Evolutionary conservation across 2,797 vertebrate genomes (phyloP).

Genomic region (Darevskia mixta): DNA sequence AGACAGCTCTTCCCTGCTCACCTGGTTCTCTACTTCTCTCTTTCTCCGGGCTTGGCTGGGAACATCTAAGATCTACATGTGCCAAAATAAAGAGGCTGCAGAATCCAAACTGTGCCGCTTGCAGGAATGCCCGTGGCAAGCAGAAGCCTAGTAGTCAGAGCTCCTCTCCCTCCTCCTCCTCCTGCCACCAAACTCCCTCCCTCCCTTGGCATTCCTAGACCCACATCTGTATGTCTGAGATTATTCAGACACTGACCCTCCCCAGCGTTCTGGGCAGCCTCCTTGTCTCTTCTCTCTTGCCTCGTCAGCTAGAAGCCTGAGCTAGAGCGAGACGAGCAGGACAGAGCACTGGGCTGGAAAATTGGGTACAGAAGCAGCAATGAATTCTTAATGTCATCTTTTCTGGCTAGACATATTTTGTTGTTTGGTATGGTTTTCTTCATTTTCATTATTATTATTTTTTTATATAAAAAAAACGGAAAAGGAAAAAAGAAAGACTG

Average conservation of each 20-base stretch:
- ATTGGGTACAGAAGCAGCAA: slow-evolving; percentile 76
- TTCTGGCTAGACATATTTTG: slow-evolving; percentile 59
- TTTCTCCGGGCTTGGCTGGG: not conserved
- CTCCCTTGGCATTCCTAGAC: not conserved
- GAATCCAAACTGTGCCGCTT: not conserved
- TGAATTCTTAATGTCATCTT: slow-evolving; percentile 78
- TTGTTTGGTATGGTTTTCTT: slow-evolving; percentile 59
- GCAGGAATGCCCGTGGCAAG: not conserved
- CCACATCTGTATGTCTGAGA: slow-evolving; percentile 9
- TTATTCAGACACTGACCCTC: slow-evolving; percentile 66
- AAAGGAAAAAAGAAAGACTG: slow-evolving; percentile 40
- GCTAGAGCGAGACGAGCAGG: slow-evolving; percentile 65
- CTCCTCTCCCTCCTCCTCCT: not conserved
- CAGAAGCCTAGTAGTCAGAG: not conserved
- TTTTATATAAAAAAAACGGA: not conserved
- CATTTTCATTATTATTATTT: slow-evolving; percentile 33
- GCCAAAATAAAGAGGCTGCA: slow-evolving; percentile 6
- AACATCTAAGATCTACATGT: slow-evolving; percentile 20
- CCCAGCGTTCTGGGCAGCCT: slow-evolving; percentile 34
- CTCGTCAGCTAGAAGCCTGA: slow-evolving; percentile 53
- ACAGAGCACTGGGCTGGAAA: slow-evolving; percentile 79
- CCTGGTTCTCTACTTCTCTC: not conserved
- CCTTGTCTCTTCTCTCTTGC: slow-evolving; percentile 43
- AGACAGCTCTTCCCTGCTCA: not conserved
- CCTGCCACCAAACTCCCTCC: not conserved